These are phyloP conservation scores for Ceuthmochares aereus DNA, from an alignment of 2,113 vertebrate species.

Conservation along the genomic window DNA sequence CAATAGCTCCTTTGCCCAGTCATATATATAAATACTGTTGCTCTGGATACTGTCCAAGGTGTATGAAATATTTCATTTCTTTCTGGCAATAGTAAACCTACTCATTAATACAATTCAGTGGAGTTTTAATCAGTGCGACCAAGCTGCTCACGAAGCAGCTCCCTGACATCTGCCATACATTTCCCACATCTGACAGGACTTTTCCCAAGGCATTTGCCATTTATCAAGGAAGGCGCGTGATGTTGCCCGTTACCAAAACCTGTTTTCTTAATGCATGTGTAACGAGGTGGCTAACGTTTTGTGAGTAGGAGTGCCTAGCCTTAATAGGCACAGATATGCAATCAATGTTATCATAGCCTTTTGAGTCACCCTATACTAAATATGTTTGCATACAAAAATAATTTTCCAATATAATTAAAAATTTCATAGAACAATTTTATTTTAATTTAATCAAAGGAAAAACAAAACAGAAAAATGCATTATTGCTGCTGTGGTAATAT, in stretches of 20 bases:
- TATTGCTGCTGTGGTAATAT: not conserved
- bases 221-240: not conserved
- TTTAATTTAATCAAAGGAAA: not conserved
- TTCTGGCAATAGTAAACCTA: not conserved
- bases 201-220: slow-evolving; percentile 31
- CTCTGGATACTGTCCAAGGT: not conserved
- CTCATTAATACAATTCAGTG: not conserved
- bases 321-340: not conserved
- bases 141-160: slow-evolving; percentile 13
- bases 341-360: not conserved
- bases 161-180: slow-evolving; percentile 2
- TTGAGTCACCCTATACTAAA: not conserved
- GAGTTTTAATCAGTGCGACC: slow-evolving; percentile 23
- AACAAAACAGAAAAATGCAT: not conserved
- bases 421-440: not conserved
- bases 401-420: not conserved
- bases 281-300: slow-evolving; percentile 26
- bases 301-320: not conserved
- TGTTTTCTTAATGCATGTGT: not conserved
- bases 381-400: not conserved
- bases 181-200: slow-evolving; percentile 3
- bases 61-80: slow-evolving; percentile 9
- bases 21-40: not conserved
- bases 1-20: not conserved
- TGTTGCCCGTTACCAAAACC: slow-evolving; percentile 3